Conservation (phyloP, 1,140 invertebrate species). For the Pogonus chalceus region DNA sequence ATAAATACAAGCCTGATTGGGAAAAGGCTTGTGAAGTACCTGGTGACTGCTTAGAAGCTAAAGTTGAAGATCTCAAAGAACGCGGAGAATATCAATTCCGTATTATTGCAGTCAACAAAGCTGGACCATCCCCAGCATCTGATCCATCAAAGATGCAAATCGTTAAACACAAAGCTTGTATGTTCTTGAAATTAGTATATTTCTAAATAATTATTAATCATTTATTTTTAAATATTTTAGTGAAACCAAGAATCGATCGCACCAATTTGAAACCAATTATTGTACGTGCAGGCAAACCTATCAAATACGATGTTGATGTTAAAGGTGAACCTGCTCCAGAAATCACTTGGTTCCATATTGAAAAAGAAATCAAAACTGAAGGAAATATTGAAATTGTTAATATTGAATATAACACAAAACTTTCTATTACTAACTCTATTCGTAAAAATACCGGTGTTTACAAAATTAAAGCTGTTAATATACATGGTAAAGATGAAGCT, state of each 20-base stretch:
- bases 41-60: constrained; percentile 63
- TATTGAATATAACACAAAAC: constrained; percentile 87
- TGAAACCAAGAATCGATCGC: constrained; percentile 93
- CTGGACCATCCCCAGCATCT: constrained; percentile 85
- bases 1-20: constrained; percentile 70
- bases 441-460: constrained; percentile 82
- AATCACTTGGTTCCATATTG: constrained; percentile 71
- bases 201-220: background rate
- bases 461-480: constrained; percentile 83
- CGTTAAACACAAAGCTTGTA: constrained; percentile 80
- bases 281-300: constrained; percentile 81
- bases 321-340: constrained; percentile 89
- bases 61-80: constrained; percentile 80
- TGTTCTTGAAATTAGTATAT: constrained; percentile 35
- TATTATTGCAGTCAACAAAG: constrained; percentile 92
- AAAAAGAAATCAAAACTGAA: constrained; percentile 45
- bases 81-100: constrained; percentile 91
- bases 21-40: constrained; percentile 70
- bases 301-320: constrained; percentile 89
- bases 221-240: constrained; percentile 41
- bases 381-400: constrained; percentile 77
- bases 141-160: constrained; percentile 87
- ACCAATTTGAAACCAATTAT: constrained; percentile 86
- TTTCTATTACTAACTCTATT: constrained; percentile 74
- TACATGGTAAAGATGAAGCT: constrained; percentile 87